Evolutionary conservation across 2,797 vertebrate species (phyloP).

Genomic region (Knipowitschia caucasica): DNA sequence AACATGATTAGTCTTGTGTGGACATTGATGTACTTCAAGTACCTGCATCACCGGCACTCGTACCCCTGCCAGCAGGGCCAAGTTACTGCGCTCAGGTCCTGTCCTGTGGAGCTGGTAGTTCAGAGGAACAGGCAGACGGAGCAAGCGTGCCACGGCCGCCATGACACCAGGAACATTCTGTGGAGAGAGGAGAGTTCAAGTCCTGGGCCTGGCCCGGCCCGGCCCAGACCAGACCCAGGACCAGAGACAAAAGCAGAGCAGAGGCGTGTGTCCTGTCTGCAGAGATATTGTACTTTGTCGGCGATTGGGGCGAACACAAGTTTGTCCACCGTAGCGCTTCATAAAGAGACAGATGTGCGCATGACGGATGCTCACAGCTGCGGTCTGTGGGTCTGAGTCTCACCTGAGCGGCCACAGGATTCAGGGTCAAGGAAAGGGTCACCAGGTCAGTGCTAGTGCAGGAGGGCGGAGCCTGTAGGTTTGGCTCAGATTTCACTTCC

Average conservation of each 20-base stretch:
- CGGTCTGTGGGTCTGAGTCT: too few relatives aligned
- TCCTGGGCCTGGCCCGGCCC: too few relatives aligned
- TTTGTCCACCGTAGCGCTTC: too few relatives aligned
- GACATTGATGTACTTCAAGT: too few relatives aligned
- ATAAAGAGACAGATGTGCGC: too few relatives aligned
- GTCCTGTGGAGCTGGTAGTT: slow-evolving; percentile 61
- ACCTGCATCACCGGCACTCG: slow-evolving; percentile 57
- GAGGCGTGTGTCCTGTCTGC: too few relatives aligned
- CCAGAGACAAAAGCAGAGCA: neutral
- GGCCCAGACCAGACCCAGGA: too few relatives aligned
- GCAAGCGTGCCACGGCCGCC: slow-evolving; percentile 85
- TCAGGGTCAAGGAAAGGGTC: slow-evolving; percentile 91
- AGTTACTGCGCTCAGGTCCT: slow-evolving; percentile 51
- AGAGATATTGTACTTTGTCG: too few relatives aligned
- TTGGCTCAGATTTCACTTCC: slow-evolving; percentile 87
- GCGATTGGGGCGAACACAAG: too few relatives aligned
- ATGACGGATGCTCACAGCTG: too few relatives aligned
- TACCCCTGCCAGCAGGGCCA: slow-evolving; percentile 65
- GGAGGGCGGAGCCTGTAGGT: slow-evolving; percentile 78
- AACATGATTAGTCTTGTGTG: too few relatives aligned
- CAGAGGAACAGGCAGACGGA: slow-evolving; percentile 82
- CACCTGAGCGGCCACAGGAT: slow-evolving; percentile 90
- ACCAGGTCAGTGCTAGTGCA: slow-evolving; percentile 88
- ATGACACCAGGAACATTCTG: slow-evolving; percentile 90
- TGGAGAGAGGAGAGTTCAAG: neutral